phyloP scores from a whole-genome alignment of 2,113 vertebrate species.

The Channa argus region DNA sequence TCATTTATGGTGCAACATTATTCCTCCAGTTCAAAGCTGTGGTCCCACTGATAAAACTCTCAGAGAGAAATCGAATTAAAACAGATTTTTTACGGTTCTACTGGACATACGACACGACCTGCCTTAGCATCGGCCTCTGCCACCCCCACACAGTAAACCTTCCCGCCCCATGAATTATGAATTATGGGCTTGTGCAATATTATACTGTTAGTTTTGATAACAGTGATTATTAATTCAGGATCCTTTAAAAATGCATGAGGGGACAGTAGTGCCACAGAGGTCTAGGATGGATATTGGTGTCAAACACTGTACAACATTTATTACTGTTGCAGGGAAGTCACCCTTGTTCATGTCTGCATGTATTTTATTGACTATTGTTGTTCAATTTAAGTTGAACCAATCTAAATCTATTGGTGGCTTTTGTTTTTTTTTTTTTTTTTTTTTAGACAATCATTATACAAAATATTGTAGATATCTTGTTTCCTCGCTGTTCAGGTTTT shows the following conservation, averaged over 20 bases:
- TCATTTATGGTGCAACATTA: slow-evolving; percentile 38
- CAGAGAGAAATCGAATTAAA: slow-evolving; percentile 70
- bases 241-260: slow-evolving; percentile 71
- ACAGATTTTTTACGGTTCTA: slow-evolving; percentile 70
- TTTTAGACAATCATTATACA: slow-evolving; percentile 30
- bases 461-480: slow-evolving; percentile 29
- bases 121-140: slow-evolving; percentile 52
- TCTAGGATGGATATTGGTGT: slow-evolving; percentile 50
- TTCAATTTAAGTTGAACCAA: neutral
- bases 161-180: slow-evolving; percentile 77
- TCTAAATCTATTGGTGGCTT: slow-evolving; percentile 34
- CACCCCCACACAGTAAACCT: slow-evolving; percentile 54
- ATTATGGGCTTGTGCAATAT: slow-evolving; percentile 84
- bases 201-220: slow-evolving; percentile 74
- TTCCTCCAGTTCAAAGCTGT: slow-evolving; percentile 52
- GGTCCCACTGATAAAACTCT: slow-evolving; percentile 54
- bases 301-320: slow-evolving; percentile 71
- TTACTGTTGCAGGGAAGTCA: slow-evolving; percentile 36
- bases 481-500: slow-evolving; percentile 52
- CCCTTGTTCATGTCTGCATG: slow-evolving; percentile 54
- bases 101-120: slow-evolving; percentile 54
- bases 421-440: slow-evolving; percentile 20
- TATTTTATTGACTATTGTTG: slow-evolving; percentile 19
- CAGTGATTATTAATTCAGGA: slow-evolving; percentile 70
- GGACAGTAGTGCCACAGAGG: slow-evolving; percentile 45